These are phyloP conservation scores for Eurytoma californica DNA, from an alignment of 2,888 invertebrate species.

Conservation along the genomic window DNA sequence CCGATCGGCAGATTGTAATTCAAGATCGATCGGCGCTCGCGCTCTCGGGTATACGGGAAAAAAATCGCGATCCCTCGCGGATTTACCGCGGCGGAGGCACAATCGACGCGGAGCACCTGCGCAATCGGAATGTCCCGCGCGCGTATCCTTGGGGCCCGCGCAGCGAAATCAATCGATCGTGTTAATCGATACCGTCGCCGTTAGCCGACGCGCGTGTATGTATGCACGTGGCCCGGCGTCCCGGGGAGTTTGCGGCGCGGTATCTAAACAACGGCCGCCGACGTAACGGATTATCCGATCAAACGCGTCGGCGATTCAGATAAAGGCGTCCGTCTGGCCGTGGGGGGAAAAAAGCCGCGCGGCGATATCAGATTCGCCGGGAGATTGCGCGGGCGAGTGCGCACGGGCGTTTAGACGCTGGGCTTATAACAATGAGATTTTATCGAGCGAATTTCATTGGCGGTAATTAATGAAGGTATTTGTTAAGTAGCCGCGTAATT, in stretches of 20 bases:
- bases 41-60: background rate
- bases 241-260: background rate
- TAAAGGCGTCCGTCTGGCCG: background rate
- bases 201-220: background rate
- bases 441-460: too few species aligned
- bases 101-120: slow-evolving; percentile 57
- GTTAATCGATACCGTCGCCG: background rate
- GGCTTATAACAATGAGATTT: too few species aligned
- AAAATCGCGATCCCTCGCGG: slow-evolving; percentile 47
- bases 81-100: slow-evolving; percentile 34
- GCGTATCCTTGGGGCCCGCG: too few species aligned
- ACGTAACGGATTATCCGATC: slow-evolving; percentile 34
- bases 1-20: slow-evolving; percentile 55
- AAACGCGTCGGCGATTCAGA: slow-evolving; percentile 1
- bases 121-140: slow-evolving; percentile 55
- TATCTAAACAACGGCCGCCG: slow-evolving; percentile 20
- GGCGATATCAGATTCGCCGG: background rate
- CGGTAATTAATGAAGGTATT: too few species aligned
- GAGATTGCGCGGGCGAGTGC: too few species aligned
- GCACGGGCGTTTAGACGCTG: too few species aligned
- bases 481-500: too few species aligned
- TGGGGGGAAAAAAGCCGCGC: too few species aligned
- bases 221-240: background rate
- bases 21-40: slow-evolving; percentile 44
- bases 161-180: too few species aligned